Base-by-base conservation (phyloP, 2,888 invertebrate genomes). In the Noctua pronuba region DNA sequence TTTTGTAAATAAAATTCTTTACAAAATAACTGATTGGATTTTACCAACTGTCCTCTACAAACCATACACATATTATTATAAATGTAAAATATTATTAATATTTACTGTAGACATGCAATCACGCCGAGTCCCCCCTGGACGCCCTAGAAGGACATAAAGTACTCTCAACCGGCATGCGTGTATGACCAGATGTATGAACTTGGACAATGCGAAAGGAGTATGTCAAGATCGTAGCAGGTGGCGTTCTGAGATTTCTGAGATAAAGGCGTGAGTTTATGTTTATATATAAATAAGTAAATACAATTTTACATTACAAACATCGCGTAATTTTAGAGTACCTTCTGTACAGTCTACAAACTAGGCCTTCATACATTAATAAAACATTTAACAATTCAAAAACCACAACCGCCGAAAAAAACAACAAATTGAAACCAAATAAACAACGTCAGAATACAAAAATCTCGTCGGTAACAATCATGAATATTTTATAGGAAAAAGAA, bases 401-500 rank as follows among this genome's bases (percentile, higher is more conserved):
- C n/a, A n/a, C 35, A 64, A 52, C 62, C 24, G 8, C 38, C 18
- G 16, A 67, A 74, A 75, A 69, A 79, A 82, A 44, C 64, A 71
- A 60, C 77, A 79, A 82, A 88, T 84, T 81, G 77, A 79, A 88
- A 84, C 74, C 82, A 87, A 81, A 87, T 80, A 88, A 89, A 86
- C 83, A 84, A 80, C 75, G 70, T 66, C 35, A 38, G 83, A 82
- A 87, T 85, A 83, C 78, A 75, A 82, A 88, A 86, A 83, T 75
- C 75, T 76, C 70, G 66, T 78, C 64, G 79, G 83, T 82, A 81
- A 77, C 80, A 85, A 81, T 89, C 93, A 94, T 96, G 95, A 96
- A 96, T 95, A 96, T 95, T 95, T 95, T 92, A 94, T 91, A 88
- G 65, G 52, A 70, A 79, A 81, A 82, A 90, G 91, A 91, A 88